phyloP scores from a whole-genome alignment of 2,888 invertebrate genomes.

The Drosophila macrospina region DNA sequence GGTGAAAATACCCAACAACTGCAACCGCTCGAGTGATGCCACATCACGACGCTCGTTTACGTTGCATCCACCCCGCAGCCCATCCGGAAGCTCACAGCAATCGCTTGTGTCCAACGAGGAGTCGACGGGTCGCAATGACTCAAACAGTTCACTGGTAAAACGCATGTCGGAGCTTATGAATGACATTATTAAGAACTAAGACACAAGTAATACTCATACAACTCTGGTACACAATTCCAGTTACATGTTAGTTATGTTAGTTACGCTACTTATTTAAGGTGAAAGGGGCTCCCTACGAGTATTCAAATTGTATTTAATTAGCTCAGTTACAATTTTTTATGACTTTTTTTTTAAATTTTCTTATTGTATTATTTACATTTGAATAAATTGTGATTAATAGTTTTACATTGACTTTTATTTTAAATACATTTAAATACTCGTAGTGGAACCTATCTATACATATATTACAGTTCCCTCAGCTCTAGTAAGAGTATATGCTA shows the following conservation, averaged over 20 bases:
- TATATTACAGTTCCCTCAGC: not conserved
- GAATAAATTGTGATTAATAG: conserved; percentile 60
- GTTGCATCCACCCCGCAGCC: conserved; percentile 87
- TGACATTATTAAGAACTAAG: conserved; percentile 85
- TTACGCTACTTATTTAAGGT: conserved; percentile 42
- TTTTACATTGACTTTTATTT: conserved; percentile 44
- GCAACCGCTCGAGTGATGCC: conserved; percentile 87
- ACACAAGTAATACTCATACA: not conserved
- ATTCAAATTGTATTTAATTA: conserved; percentile 58
- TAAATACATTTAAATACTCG: conserved; percentile 63
- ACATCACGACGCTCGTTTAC: conserved; percentile 85
- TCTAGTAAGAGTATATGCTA: not conserved
- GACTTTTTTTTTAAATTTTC: conserved; percentile 35
- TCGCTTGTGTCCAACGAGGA: conserved; percentile 88
- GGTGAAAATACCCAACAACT: conserved; percentile 99
- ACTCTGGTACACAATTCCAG: not conserved
- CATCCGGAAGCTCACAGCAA: conserved; percentile 90
- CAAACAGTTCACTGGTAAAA: conserved; percentile 91
- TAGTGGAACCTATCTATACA: conserved; percentile 26
- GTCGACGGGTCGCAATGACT: conserved; percentile 85
- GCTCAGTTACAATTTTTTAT: conserved; percentile 33
- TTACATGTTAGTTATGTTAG: not conserved
- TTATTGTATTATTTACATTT: conserved; percentile 56
- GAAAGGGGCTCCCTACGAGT: conserved; percentile 68
- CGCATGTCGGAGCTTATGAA: conserved; percentile 88